phyloP scores from a whole-genome alignment of 2,888 invertebrate species.

The Zygaena filipendulae region DNA sequence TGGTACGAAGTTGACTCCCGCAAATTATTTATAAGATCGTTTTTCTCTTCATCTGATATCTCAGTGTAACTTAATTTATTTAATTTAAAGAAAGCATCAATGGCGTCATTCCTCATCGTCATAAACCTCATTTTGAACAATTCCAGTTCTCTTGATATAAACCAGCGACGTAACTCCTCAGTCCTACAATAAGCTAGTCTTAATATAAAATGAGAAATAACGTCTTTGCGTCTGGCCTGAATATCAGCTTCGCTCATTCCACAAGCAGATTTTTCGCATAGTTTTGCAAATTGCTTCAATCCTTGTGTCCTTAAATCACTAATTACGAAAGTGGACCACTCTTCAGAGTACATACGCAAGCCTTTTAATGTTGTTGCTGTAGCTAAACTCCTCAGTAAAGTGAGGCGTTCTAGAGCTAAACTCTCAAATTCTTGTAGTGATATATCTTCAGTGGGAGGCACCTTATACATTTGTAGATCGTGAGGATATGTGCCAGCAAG shows the following conservation, averaged over 20 bases:
- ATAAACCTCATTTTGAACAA: constrained; percentile 84
- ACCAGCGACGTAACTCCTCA: constrained; percentile 89
- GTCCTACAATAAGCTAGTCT: constrained; percentile 91
- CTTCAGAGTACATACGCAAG: constrained; percentile 71
- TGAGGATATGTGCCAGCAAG: constrained; percentile 73
- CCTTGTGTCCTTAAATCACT: constrained; percentile 75
- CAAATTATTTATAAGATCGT: constrained; percentile 68
- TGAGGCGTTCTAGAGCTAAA: constrained; percentile 84
- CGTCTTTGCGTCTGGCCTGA: constrained; percentile 80
- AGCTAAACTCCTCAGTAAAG: constrained; percentile 81
- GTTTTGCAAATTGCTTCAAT: constrained; percentile 71
- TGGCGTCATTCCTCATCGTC: constrained; percentile 70
- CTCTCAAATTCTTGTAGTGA: constrained; percentile 88
- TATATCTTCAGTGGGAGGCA: constrained; percentile 79
- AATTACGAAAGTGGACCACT: constrained; percentile 73
- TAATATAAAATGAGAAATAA: constrained; percentile 93
- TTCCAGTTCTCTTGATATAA: constrained; percentile 88
- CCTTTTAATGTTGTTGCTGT: constrained; percentile 74
- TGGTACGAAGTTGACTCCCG: constrained; percentile 70
- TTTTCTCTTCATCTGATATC: constrained; percentile 76
- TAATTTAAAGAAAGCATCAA: constrained; percentile 73
- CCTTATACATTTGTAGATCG: constrained; percentile 81
- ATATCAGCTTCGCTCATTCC: constrained; percentile 70
- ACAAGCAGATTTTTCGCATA: constrained; percentile 67
- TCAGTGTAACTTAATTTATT: constrained; percentile 76